phyloP scores from a whole-genome alignment of 2,113 vertebrate species.

The Xerus inauris region DNA sequence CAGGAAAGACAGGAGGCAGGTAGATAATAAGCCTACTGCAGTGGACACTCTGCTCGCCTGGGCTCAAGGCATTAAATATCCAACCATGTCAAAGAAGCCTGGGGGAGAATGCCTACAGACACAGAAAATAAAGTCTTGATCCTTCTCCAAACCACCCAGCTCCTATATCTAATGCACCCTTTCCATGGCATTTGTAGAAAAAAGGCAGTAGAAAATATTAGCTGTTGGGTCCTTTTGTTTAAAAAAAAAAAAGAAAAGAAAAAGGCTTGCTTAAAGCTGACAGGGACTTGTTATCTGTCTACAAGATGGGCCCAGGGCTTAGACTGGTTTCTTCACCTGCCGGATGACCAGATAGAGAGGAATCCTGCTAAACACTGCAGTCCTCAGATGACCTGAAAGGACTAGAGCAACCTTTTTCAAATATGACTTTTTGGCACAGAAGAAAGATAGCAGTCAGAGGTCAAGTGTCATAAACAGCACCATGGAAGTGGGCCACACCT shows the following conservation, averaged over 20 bases:
- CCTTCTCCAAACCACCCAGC: not conserved
- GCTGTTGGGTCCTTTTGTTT: not conserved
- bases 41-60: not conserved
- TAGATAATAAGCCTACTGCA: not conserved
- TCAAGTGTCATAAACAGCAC: not conserved
- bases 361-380: not conserved
- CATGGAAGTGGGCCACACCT: not conserved
- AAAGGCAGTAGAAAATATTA: not conserved
- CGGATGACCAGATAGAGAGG: not conserved
- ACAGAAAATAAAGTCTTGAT: not conserved
- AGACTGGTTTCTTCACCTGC: not conserved
- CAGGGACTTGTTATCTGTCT: not conserved
- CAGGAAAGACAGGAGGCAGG: not conserved
- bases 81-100: not conserved
- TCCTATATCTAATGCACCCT: not conserved
- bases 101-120: not conserved
- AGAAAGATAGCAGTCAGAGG: not conserved
- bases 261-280: not conserved
- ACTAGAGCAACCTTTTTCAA: not conserved
- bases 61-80: not conserved
- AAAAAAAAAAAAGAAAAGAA: constrained; percentile 6
- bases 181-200: not conserved
- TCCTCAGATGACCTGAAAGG: not conserved
- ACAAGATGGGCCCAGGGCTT: not conserved
- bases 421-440: not conserved